A percentile compares a stretch with the other conserved stretches of the same genome.
These are phyloP conservation scores for Thymelicus sylvestris DNA, from an alignment of 2,888 invertebrate genomes.

Conservation along the genomic window DNA sequence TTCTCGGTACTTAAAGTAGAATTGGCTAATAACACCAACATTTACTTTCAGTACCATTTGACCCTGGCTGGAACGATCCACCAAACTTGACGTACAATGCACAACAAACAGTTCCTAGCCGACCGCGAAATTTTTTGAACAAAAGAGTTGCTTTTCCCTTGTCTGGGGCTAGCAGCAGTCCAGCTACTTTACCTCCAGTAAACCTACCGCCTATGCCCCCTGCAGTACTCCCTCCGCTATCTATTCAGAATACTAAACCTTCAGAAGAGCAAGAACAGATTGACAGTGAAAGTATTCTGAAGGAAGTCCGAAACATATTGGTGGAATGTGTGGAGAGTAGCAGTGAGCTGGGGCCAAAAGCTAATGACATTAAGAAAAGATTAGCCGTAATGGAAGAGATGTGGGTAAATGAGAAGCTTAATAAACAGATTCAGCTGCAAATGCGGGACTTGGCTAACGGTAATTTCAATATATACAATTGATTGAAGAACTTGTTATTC, in stretches of 20 bases:
- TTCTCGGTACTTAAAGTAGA: neutral
- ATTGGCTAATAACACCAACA: neutral
- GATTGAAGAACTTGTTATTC: too few species aligned
- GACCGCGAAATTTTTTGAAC: conserved; percentile 77
- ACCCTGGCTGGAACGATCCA: conserved; percentile 86
- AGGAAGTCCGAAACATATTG: conserved; percentile 67
- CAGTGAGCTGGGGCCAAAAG: conserved; percentile 70
- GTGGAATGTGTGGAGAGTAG: conserved; percentile 63
- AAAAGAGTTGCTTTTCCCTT: conserved; percentile 83
- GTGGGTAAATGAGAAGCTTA: conserved; percentile 85
- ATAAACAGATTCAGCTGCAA: conserved; percentile 70
- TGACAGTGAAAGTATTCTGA: conserved; percentile 61
- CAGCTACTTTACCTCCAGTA: conserved; percentile 47
- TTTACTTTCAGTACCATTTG: conserved; percentile 65
- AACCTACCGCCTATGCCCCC: conserved; percentile 65
- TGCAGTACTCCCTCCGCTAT: conserved; percentile 42
- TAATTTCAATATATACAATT: conserved; percentile 48
- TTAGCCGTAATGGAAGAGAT: conserved; percentile 82
- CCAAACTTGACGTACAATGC: conserved; percentile 78
- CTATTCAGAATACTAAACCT: conserved; percentile 40
- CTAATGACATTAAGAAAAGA: conserved; percentile 82
- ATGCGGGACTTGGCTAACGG: conserved; percentile 84
- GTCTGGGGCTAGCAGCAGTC: conserved; percentile 54
- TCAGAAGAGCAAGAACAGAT: conserved; percentile 45
- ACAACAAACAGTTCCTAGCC: conserved; percentile 67